phyloP scores from a whole-genome alignment of 2,797 vertebrate genomes.

The Clarias platycephalus region DNA sequence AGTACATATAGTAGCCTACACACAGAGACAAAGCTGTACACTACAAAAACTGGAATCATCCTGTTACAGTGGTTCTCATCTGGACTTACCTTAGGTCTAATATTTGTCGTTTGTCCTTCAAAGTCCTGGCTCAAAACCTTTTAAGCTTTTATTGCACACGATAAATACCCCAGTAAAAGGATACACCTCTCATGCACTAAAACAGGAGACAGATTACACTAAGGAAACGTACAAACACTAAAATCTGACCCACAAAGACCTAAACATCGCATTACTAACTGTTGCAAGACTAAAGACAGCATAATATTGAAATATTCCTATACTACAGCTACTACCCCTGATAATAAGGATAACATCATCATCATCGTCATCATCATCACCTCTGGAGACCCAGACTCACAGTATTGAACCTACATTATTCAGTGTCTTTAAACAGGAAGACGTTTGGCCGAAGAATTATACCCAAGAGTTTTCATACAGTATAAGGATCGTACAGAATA shows the following conservation, averaged over 20 bases:
- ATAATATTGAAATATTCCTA: background rate
- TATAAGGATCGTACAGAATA: too few species aligned
- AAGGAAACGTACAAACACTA: background rate
- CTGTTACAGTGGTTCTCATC: conserved; percentile 8
- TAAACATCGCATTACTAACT: background rate
- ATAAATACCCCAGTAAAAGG: background rate
- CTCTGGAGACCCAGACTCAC: too few species aligned
- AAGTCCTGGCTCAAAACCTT: background rate
- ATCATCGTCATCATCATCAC: background rate
- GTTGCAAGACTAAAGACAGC: background rate
- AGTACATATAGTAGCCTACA: background rate
- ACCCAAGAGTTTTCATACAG: too few species aligned
- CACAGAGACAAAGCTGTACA: background rate
- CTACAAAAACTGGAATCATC: background rate
- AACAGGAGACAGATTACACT: background rate
- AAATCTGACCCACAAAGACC: background rate
- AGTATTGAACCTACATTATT: too few species aligned
- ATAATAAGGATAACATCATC: too few species aligned
- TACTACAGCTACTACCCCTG: background rate
- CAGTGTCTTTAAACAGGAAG: too few species aligned
- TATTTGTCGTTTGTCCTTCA: background rate
- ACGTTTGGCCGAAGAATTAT: too few species aligned
- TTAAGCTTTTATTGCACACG: background rate
- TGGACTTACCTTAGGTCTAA: background rate
- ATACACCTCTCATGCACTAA: background rate